phyloP scores from a whole-genome alignment of 2,113 vertebrate genomes.

The Ophthalmotilapia sp. region DNA sequence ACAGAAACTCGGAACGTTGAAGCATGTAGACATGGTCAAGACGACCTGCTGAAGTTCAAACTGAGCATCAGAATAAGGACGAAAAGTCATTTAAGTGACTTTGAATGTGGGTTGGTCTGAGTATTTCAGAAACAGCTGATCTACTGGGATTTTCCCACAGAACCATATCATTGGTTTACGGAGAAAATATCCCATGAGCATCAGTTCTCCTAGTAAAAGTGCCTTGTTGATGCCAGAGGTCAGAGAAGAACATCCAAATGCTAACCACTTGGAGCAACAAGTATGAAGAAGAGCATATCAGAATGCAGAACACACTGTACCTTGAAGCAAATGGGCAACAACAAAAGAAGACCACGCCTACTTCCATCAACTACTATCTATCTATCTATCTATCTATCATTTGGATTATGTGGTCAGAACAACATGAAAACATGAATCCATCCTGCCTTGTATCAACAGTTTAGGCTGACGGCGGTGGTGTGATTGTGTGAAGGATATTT shows the following conservation, averaged over 20 bases:
- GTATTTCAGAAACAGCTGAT: not conserved
- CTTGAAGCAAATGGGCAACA: too few relatives aligned
- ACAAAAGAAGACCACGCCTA: too few relatives aligned
- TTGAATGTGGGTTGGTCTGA: not conserved
- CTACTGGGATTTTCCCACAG: not conserved
- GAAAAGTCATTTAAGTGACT: not conserved
- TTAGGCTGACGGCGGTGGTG: not conserved
- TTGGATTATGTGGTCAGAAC: not conserved
- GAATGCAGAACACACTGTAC: too few relatives aligned
- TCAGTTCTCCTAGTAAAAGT: not conserved
- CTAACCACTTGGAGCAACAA: not conserved
- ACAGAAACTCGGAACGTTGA: not conserved
- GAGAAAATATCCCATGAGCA: not conserved
- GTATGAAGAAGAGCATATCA: too few relatives aligned
- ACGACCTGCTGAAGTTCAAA: not conserved
- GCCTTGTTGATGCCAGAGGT: not conserved
- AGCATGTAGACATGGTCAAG: not conserved
- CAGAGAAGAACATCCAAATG: not conserved
- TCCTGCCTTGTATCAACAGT: not conserved
- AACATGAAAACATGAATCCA: not conserved
- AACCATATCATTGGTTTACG: not conserved
- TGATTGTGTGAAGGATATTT: not conserved
- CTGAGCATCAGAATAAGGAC: not conserved
- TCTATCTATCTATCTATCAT: not conserved
- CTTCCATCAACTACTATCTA: too few relatives aligned